phyloP scores from a whole-genome alignment of 2,888 invertebrate species.

The Microctonus hyperodae region DNA sequence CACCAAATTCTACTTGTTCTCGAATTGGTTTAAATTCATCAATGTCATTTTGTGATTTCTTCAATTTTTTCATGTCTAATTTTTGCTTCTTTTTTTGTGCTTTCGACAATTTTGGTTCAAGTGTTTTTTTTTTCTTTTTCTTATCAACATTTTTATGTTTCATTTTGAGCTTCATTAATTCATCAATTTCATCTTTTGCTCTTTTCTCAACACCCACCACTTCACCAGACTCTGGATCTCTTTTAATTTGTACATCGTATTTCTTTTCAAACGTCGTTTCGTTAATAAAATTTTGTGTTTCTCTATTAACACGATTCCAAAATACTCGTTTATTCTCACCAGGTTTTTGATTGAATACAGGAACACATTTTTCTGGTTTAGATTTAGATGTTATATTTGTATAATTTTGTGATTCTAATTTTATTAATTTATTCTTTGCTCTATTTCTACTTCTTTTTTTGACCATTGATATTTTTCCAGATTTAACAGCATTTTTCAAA shows the following conservation, averaged over 20 bases:
- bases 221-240: conserved; percentile 66
- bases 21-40: conserved; percentile 65
- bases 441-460: conserved; percentile 55
- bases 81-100: conserved; percentile 67
- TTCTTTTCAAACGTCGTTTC: conserved; percentile 71
- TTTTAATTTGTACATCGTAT: conserved; percentile 68
- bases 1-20: conserved; percentile 78
- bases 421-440: conserved; percentile 50
- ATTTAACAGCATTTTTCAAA: conserved; percentile 65
- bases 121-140: conserved; percentile 38
- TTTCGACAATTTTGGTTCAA: conserved; percentile 62
- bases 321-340: conserved; percentile 73
- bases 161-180: conserved; percentile 62
- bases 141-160: conserved; percentile 57
- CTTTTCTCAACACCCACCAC: conserved; percentile 64
- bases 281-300: conserved; percentile 69
- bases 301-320: conserved; percentile 71
- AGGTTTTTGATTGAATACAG: conserved; percentile 67
- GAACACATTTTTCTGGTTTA: conserved; percentile 64
- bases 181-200: conserved; percentile 66
- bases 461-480: conserved; percentile 58
- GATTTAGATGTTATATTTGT: conserved; percentile 45
- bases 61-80: conserved; percentile 64
- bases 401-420: conserved; percentile 42
- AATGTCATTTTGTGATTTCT: conserved; percentile 56